Evolutionary conservation across 2,888 invertebrate species (phyloP), one percentile per base, ranked within the genome.

Genomic region (Polymixis lichenea): DNA sequence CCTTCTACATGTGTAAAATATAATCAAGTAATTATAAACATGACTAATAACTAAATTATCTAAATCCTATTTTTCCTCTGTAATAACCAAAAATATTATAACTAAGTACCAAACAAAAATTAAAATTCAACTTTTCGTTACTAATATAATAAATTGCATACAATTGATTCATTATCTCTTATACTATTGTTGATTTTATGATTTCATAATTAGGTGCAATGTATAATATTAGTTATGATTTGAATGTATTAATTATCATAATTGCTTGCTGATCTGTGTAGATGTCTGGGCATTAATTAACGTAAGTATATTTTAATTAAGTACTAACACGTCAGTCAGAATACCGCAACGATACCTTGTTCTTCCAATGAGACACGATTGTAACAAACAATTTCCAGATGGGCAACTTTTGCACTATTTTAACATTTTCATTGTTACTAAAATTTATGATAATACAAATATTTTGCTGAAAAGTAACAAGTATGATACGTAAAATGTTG

Each of bases 231-330:
- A 32, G 9, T 28, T 55, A 77, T 46, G 71, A 68, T 71, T 77
- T 64, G n/a, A 55, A 80, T 83, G 43, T 4, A 69, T 61, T 56
- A 62, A 75, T 62, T 78, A 56, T 8, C 66, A 81, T 82, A 82
- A 62, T 43, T n/a, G 46, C 11, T 51, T 19, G 55, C 60, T 43
- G 43, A 51, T 62, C 25, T 56, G 2, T 66, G 22, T 55, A 49
- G 15, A n/a, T 58, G 51, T 46, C 43, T 46, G 43, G 2, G 58
- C 11, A 49, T 64, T 60, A 58, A 81, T 81, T 60, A 46, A 28
- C 15, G 11, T 53, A 46, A 46, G 43, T 46, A 46, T 65, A 19
- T 53, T 60, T 7, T 32, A 60, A 72, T 56, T 56, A 17, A 22
- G 1, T 11, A 13, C 62, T 62, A 4, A 43, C 72, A 80, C 1